A percentile compares a stretch with the other conserved stretches of the same genome.
phyloP scores from a whole-genome alignment of 2,113 vertebrate genomes.

The Hepsetus odoe region DNA sequence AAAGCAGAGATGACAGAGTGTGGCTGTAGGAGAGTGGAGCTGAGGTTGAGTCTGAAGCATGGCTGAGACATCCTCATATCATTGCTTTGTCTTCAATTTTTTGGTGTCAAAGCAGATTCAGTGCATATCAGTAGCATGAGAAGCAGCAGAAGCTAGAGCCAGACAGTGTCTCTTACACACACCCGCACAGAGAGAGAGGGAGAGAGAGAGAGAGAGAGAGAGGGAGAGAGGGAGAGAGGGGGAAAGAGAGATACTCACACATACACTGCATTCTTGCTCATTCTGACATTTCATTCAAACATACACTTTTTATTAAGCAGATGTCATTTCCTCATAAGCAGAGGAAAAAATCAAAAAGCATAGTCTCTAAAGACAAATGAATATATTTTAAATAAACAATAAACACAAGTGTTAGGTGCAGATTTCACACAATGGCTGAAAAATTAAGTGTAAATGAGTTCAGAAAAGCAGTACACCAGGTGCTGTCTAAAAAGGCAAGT shows the following conservation, averaged over 20 bases:
- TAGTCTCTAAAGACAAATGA: too few relatives aligned
- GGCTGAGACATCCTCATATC: not conserved
- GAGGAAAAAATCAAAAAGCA: too few relatives aligned
- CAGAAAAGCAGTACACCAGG: too few relatives aligned
- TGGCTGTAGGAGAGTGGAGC: not conserved
- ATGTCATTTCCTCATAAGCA: too few relatives aligned
- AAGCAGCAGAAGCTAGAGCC: not conserved
- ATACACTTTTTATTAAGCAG: too few relatives aligned
- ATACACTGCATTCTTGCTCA: too few relatives aligned
- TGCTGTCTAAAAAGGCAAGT: too few relatives aligned
- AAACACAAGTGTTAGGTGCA: too few relatives aligned
- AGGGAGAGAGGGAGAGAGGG: slow-evolving; percentile 26
- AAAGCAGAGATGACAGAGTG: slow-evolving; percentile 10
- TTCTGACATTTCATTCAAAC: too few relatives aligned
- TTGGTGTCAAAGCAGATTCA: slow-evolving; percentile 21
- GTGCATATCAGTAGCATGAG: not conserved
- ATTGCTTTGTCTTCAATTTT: not conserved
- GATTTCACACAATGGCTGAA: too few relatives aligned
- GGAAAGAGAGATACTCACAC: slow-evolving; percentile 29
- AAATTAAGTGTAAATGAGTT: too few relatives aligned
- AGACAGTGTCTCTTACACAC: slow-evolving; percentile 6
- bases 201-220: not conserved
- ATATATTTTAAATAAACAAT: too few relatives aligned
- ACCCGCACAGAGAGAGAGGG: slow-evolving; percentile 77
- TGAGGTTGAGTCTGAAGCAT: not conserved